Conservation (phyloP, 2,797 vertebrate species). For the Otolemur crassicaudatus region DNA sequence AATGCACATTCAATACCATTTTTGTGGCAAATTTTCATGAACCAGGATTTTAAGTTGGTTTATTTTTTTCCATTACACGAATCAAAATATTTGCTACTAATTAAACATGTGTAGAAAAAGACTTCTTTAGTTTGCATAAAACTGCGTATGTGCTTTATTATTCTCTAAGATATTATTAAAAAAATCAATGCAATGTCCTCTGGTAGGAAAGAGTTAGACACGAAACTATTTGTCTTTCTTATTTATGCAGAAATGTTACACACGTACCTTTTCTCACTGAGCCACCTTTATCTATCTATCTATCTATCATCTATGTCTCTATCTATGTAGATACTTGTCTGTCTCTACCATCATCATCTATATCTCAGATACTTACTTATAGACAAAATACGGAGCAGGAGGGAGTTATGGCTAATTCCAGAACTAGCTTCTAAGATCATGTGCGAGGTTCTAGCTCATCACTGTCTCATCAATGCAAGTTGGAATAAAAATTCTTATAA, state of each 20-base stretch:
- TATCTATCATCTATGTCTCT: background rate
- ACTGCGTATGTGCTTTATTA: background rate
- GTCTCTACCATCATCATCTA: background rate
- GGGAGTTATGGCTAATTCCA: background rate
- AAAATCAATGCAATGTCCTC: background rate
- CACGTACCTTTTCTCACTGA: background rate
- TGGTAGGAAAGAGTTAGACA: background rate
- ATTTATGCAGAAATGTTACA: background rate
- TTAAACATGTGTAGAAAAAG: constrained; percentile 24
- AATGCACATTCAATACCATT: constrained; percentile 37
- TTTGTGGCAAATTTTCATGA: constrained; percentile 36
- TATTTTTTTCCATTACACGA: background rate
- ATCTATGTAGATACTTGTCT: background rate
- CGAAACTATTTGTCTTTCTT: background rate
- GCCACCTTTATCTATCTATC: background rate
- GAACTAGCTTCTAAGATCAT: background rate
- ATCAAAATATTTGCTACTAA: constrained; percentile 63
- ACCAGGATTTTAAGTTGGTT: background rate
- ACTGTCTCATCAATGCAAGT: background rate
- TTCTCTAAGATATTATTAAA: background rate
- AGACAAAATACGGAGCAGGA: background rate
- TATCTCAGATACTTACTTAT: background rate
- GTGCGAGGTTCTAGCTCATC: background rate
- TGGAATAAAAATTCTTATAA: background rate
- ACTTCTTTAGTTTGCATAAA: background rate